Percentiles rank a stretch among this genome's conserved stretches.
Evolutionary conservation across 2,113 vertebrate species (phyloP).

Genomic region (Hyla sarda): DNA sequence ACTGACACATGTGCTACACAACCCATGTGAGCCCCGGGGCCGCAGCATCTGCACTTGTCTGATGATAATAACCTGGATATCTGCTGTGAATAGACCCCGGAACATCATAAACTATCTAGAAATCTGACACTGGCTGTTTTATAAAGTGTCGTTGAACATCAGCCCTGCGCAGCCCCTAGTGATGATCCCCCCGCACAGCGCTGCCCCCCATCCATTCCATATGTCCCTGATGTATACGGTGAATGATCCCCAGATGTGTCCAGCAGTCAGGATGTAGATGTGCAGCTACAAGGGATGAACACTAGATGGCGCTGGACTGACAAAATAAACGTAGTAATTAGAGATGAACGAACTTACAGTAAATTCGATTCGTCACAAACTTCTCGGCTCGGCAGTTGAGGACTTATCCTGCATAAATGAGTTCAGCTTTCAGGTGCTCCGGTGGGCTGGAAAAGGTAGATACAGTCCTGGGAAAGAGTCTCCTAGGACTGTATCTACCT

Average conservation of each 20-base stretch:
- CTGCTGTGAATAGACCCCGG: not conserved
- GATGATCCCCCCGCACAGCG: not conserved
- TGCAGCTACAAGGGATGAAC: not conserved
- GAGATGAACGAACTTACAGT: too few species aligned
- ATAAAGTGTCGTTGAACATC: not conserved
- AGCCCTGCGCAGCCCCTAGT: not conserved
- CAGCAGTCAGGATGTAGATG: not conserved
- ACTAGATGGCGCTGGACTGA: not conserved
- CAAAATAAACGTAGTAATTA: too few species aligned
- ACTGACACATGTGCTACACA: not conserved
- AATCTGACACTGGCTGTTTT: not conserved
- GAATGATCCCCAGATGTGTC: not conserved
- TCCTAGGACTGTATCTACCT: too few species aligned
- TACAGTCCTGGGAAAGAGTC: too few species aligned
- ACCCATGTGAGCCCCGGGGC: not conserved
- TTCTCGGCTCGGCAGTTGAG: too few species aligned
- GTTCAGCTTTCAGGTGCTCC: too few species aligned
- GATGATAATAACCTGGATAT: not conserved
- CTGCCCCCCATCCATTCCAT: not conserved
- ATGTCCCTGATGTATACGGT: too few species aligned
- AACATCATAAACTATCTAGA: not conserved
- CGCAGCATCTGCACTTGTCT: not conserved
- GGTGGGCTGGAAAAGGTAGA: too few species aligned
- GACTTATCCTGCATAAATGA: too few species aligned
- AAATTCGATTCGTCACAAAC: too few species aligned